phyloP scores from a whole-genome alignment of 2,113 vertebrate species.

The Holacanthus passer region DNA sequence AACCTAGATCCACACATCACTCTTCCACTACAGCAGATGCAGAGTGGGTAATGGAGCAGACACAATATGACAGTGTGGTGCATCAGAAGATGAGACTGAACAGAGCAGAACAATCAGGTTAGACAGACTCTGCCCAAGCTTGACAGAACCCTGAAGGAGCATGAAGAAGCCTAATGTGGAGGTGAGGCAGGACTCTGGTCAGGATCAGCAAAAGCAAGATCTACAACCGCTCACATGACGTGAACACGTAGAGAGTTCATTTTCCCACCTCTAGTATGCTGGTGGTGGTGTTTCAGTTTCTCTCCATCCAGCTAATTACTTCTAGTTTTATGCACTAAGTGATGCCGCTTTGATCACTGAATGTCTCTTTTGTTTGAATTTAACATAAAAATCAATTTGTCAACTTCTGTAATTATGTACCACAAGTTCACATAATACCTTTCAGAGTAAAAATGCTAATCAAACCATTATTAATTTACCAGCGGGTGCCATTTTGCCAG shows the following conservation, averaged over 20 bases:
- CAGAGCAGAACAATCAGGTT: conserved; percentile 10
- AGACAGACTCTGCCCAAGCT: not conserved
- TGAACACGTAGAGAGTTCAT: not conserved
- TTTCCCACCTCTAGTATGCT: not conserved
- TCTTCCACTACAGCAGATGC: not conserved
- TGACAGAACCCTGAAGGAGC: not conserved
- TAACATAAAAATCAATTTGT: not conserved
- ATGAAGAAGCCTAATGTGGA: not conserved
- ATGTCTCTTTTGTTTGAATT: too few relatives aligned
- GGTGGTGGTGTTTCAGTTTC: not conserved
- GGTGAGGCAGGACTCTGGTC: not conserved
- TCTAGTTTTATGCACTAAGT: not conserved
- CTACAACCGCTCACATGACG: not conserved
- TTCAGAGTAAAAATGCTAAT: not conserved
- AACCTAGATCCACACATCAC: not conserved
- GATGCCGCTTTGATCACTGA: not conserved
- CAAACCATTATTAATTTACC: not conserved
- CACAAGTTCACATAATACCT: not conserved
- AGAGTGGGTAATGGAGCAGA: conserved; percentile 15
- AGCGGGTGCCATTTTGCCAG: not conserved
- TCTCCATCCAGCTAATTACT: not conserved
- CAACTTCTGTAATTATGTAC: not conserved
- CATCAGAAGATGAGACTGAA: conserved; percentile 18
- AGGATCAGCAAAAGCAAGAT: not conserved
- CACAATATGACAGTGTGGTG: not conserved